Conservation (phyloP, 2,113 vertebrate genomes). For the Silurus asotus region DNA sequence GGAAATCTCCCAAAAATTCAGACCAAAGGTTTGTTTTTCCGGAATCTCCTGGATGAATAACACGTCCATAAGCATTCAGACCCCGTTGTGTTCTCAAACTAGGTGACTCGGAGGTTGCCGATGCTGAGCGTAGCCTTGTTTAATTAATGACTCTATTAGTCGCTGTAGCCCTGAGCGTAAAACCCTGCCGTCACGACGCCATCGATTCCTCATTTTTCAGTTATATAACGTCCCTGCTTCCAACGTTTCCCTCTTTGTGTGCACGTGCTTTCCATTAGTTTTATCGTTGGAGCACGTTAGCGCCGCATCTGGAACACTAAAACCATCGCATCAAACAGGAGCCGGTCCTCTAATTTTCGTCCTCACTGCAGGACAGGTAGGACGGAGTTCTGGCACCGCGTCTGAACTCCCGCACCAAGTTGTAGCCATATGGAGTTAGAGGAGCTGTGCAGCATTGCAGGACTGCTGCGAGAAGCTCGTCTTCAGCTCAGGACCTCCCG, state of each 20-base stretch:
- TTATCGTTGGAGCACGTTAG: background rate
- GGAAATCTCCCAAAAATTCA: background rate
- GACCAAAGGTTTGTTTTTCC: background rate
- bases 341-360: background rate
- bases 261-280: background rate
- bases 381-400: slow-evolving; percentile 46
- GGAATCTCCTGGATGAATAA: background rate
- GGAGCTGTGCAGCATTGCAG: slow-evolving; percentile 50
- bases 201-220: background rate
- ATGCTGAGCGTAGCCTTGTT: background rate
- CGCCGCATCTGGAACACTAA: background rate
- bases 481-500: slow-evolving; percentile 48
- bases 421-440: slow-evolving; percentile 61
- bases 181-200: background rate
- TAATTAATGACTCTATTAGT: background rate
- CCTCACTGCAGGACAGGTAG: slow-evolving; percentile 35
- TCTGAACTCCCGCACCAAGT: slow-evolving; percentile 56
- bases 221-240: background rate
- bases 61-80: background rate
- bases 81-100: no score
- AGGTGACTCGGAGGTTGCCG: background rate
- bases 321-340: background rate
- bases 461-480: slow-evolving; percentile 58
- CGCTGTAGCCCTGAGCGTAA: background rate
- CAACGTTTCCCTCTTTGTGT: background rate